A percentile compares a stretch with the other conserved stretches of the same genome.
Conservation (phyloP, 2,888 invertebrate species). For the Chaetogeoica ovagalla region DNA sequence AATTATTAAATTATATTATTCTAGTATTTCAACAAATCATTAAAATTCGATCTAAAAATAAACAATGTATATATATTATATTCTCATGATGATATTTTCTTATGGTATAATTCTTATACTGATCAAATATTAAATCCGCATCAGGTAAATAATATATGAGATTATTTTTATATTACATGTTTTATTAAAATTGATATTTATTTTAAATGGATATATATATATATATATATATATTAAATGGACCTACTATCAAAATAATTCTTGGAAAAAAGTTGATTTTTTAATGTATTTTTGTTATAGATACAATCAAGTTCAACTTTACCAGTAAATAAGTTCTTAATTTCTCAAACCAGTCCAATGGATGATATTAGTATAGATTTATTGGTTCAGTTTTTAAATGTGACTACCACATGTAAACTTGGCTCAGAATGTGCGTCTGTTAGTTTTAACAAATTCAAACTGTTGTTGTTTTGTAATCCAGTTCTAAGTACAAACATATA, state of each 20-base stretch:
- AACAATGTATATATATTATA: constrained; percentile 40
- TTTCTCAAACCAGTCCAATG: not conserved
- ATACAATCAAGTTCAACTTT: constrained; percentile 14
- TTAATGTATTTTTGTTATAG: constrained; percentile 2
- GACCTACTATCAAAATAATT: not conserved
- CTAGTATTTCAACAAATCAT: constrained; percentile 27
- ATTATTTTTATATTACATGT: not conserved
- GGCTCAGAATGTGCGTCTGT: constrained; percentile 44
- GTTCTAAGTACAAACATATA: constrained; percentile 27
- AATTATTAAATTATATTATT: not conserved
- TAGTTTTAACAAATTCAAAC: constrained; percentile 57
- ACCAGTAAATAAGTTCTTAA: not conserved
- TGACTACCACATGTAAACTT: constrained; percentile 40
- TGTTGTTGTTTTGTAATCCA: constrained; percentile 55
- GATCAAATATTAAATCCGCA: constrained; percentile 36
- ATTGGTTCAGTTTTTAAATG: constrained; percentile 41
- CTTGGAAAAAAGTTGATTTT: not conserved
- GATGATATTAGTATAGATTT: constrained; percentile 40
- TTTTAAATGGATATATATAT: not conserved
- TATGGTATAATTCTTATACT: constrained; percentile 38
- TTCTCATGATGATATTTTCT: constrained; percentile 41
- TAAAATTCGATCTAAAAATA: constrained; percentile 39
- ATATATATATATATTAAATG: too few species aligned
- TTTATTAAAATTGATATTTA: not conserved
- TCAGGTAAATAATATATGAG: constrained; percentile 15